Base-by-base conservation (phyloP, 2,888 invertebrate genomes). In the Siphlonurus alternatus region DNA sequence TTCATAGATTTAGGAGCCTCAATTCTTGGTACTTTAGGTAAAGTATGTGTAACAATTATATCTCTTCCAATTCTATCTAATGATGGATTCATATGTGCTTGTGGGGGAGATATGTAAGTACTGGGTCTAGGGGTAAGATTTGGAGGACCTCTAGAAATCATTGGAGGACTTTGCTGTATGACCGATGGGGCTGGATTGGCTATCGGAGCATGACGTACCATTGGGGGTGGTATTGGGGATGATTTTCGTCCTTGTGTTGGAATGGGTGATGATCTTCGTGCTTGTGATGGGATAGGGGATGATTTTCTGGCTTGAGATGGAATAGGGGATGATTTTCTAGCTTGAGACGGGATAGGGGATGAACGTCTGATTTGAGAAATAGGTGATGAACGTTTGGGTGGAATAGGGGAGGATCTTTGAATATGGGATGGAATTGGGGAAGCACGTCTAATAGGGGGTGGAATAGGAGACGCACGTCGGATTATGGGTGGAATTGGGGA, bases 1-100 rank as follows among this genome's bases (percentile, higher is more conserved):
- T 61, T 19, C 38, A 61, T 61, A 15, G 62, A 19, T 20, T 18
- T 7, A 1, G 63, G 54, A 22, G 20, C 23, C 20, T 24, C 19
- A 25, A 59, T n/a, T 38, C 38, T 54, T 2, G 64, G 22, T 5
- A 23, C 19, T 23, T 60, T 61, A 25, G 64, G 25, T n/a, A 56
- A 20, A 2, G 65, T 56, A 1, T 63, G 61, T 18, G 63, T 56
- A 24, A 65, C 61, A 20, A 63, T 65, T 25, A 65, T 63, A 19
- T 65, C 63, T 54, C 62, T 63, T 19, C 65, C 65, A 22, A 65
- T 63, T 15, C 59, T 63, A 63, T 23, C 38, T 59, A 63, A 38
- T 10, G 38, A 38, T 38, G 38, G 38, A 38, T 5, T 38, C 15
- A 15, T 10, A 38, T 38, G 38, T 38, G 38, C 38, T 38, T 38